Evolutionary conservation across 2,888 invertebrate species (phyloP).

Genomic region (Drosophila pegasa): DNA sequence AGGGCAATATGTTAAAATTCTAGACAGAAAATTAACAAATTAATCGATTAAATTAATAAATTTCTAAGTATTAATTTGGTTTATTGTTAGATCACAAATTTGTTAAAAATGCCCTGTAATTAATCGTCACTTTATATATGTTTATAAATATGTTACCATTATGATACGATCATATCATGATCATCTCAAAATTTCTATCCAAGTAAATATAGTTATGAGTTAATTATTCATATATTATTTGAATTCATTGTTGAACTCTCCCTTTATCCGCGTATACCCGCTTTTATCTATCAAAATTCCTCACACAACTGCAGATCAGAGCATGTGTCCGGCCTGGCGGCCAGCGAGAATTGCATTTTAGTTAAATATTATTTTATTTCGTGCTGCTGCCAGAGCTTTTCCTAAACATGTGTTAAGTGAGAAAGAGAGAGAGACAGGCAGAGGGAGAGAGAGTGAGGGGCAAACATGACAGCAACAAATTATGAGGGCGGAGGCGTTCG

Average conservation of each 20-base stretch:
- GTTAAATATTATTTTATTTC: constrained; percentile 31
- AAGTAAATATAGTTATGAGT: not conserved
- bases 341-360: constrained; percentile 32
- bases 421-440: not conserved
- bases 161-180: too few species aligned
- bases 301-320: constrained; percentile 11
- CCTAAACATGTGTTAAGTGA: constrained; percentile 38
- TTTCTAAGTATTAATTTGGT: too few species aligned
- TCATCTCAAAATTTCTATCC: not conserved
- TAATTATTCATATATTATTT: too few species aligned
- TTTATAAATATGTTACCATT: too few species aligned
- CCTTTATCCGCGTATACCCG: constrained; percentile 2
- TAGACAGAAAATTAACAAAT: too few species aligned
- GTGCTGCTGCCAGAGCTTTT: constrained; percentile 26
- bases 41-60: too few species aligned
- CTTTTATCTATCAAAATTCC: not conserved
- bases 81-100: too few species aligned
- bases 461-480: constrained; percentile 3
- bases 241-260: too few species aligned
- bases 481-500: not conserved
- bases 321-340: constrained; percentile 24
- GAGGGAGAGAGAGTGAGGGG: not conserved
- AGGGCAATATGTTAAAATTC: too few species aligned
- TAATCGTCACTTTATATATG: too few species aligned
- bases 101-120: too few species aligned